Evolutionary conservation across 2,797 vertebrate species (phyloP), one percentile per base, ranked within the genome.

Genomic region (Gadopsis bispinosus): DNA sequence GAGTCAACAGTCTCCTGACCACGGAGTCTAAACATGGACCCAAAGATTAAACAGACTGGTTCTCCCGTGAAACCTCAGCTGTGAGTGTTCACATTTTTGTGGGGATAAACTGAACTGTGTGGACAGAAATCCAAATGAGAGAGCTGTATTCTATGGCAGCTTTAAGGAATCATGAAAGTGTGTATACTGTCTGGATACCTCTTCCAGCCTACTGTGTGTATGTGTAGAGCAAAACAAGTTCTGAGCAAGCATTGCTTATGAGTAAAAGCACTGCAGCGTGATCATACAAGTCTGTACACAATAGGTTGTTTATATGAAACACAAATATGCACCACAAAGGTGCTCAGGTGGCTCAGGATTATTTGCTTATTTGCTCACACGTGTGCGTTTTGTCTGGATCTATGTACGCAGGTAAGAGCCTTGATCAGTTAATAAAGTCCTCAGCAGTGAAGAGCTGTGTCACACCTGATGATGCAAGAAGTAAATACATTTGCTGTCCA

Each of bases 1-100:
- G 77, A 87, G 76, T 90, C 89, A 87, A 66, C 68, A 19, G 41
- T 66, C 14, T 62, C 50, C 50, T 56, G 69, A 75, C 81, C 83
- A 59, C 67, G 19, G 39, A 54, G 33, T 61, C 77, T 77, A 74
- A 84, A 84, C 58, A 55, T 31, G 59, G 73, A 80, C 62, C 3
- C 69, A 29, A 20, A 26, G 71, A 53, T 75, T 12, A 69, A 69
- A 68, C 35, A 45, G 48, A 8, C 63, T 51, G 47, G 29, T 39
- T 65, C 22, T 76, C 22, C n/a, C 58, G 70, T 77, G 35, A 72
- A 78, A 80, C 85, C 69, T 26, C 64, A 59, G 41, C 9, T 31
- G 68, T 79, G 79, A 75, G 11, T 55, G 1, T 13, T 75, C 62
- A 76, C 55, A 73, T 83, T 77, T 71, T 62, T 77, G 59, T 75